Percentiles rank a stretch among this genome's conserved stretches.
Conservation (phyloP, 30 jellyfish, hydroid and myxozoan genomes). For the Chironex yamaguchii region DNA sequence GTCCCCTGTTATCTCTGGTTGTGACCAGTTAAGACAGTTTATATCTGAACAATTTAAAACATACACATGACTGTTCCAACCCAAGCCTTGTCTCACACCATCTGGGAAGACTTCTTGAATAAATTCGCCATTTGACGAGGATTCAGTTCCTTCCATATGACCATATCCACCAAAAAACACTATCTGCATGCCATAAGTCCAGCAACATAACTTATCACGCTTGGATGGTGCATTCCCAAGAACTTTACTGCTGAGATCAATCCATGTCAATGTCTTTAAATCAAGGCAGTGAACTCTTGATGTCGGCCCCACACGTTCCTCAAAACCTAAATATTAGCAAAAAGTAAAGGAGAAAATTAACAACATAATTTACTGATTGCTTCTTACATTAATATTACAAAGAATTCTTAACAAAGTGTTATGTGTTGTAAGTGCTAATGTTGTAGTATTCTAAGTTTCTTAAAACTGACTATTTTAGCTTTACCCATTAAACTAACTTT, state of each 20-base stretch:
- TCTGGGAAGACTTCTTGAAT: constrained; percentile 32
- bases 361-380: no score
- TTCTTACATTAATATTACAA: no score
- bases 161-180: constrained; percentile 93
- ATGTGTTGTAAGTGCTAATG: no score
- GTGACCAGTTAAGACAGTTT: constrained; percentile 70
- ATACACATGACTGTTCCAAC: constrained; percentile 84
- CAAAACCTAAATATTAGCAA: constrained; percentile 38
- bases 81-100: constrained; percentile 53
- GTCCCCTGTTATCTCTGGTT: constrained; percentile 52
- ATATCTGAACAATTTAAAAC: constrained; percentile 66
- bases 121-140: constrained; percentile 76
- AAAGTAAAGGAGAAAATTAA: no score
- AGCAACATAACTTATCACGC: constrained; percentile 78
- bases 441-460: no score
- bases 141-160: constrained; percentile 42
- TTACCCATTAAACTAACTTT: neutral
- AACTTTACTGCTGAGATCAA: constrained; percentile 51
- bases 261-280: constrained; percentile 67
- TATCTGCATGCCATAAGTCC: constrained; percentile 66
- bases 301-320: constrained; percentile 44
- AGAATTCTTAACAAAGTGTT: no score
- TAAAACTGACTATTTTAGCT: no score
- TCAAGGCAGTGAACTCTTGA: constrained; percentile 70
- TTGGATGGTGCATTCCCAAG: constrained; percentile 76